Percentiles rank a stretch among this genome's conserved stretches.
These are phyloP conservation scores for Drosophila yakuba DNA, from an alignment of 1,140 invertebrate species.

Conservation along the genomic window DNA sequence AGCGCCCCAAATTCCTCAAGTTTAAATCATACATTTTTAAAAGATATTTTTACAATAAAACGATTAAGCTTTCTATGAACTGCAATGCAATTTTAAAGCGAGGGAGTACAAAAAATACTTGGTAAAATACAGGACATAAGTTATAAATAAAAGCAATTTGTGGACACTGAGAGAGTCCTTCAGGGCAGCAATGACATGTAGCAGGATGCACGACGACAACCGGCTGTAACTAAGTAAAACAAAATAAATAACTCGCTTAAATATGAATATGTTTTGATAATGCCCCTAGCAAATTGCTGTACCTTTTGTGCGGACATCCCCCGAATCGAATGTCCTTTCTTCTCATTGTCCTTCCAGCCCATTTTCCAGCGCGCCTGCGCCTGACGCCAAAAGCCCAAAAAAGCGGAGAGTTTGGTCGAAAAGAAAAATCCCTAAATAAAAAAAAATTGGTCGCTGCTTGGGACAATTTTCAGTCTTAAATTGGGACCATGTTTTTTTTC, in stretches of 20 bases:
- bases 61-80: not conserved
- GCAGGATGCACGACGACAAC: conserved; percentile 14
- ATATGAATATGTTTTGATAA: conserved; percentile 51
- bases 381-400: conserved; percentile 10
- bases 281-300: conserved; percentile 50
- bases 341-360: conserved; percentile 1
- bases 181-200: not conserved
- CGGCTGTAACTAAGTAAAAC: conserved; percentile 34
- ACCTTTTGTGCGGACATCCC: conserved; percentile 40
- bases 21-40: no score
- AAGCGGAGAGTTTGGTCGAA: conserved; percentile 2
- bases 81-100: no score
- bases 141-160: not conserved
- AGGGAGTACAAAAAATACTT: no score
- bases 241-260: conserved; percentile 48
- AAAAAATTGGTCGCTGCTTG: conserved; percentile 33
- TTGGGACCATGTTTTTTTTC: conserved; percentile 41
- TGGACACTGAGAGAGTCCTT: conserved; percentile 1
- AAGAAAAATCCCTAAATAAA: conserved; percentile 28
- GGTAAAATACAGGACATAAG: not conserved
- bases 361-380: conserved; percentile 42
- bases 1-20: no score
- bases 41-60: no score
- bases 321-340: conserved; percentile 14
- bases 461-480: conserved; percentile 43